Conservation (phyloP, 2,888 invertebrate species). For the Serripes groenlandicus region DNA sequence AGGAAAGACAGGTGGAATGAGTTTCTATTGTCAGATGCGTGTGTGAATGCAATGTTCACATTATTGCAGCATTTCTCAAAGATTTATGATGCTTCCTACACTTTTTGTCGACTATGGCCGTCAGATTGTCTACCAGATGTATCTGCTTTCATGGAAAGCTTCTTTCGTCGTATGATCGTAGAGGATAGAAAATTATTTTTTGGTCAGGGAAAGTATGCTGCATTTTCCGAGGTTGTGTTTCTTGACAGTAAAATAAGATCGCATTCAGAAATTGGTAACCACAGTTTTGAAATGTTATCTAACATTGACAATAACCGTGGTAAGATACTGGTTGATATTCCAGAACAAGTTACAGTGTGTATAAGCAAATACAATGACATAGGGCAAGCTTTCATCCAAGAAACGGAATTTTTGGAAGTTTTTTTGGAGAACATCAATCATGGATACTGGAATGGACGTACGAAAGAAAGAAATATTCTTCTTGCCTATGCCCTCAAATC, state of each 20-base stretch:
- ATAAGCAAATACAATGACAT: neutral
- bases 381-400: neutral
- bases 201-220: slow-evolving; percentile 22
- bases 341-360: neutral
- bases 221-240: slow-evolving; percentile 45
- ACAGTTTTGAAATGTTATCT: slow-evolving; percentile 32
- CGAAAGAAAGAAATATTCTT: neutral
- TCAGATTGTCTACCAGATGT: neutral
- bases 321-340: slow-evolving; percentile 33
- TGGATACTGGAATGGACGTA: slow-evolving; percentile 20
- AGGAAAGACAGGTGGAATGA: slow-evolving; percentile 60
- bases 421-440: slow-evolving; percentile 26
- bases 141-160: slow-evolving; percentile 12
- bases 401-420: slow-evolving; percentile 11
- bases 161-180: slow-evolving; percentile 34
- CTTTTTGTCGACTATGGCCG: slow-evolving; percentile 18
- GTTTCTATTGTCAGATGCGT: slow-evolving; percentile 55
- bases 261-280: slow-evolving; percentile 39
- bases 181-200: slow-evolving; percentile 39
- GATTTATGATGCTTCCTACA: neutral
- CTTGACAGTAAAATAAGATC: slow-evolving; percentile 39
- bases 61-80: slow-evolving; percentile 39
- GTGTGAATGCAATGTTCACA: slow-evolving; percentile 61
- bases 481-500: slow-evolving; percentile 17
- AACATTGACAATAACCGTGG: neutral